phyloP scores from a whole-genome alignment of 2,888 invertebrate species.

The Dione juno region DNA sequence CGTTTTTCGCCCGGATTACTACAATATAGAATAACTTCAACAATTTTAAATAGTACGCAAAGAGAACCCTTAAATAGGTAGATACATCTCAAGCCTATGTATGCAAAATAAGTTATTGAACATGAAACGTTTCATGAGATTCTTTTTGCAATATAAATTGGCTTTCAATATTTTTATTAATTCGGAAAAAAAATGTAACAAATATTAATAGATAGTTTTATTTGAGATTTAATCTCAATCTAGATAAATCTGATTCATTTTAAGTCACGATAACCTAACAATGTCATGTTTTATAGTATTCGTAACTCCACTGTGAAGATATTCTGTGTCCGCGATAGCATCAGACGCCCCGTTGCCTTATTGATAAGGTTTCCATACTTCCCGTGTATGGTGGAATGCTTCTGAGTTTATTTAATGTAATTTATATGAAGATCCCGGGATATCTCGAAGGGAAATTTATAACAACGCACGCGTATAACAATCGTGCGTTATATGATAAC shows the following conservation, averaged over 20 bases:
- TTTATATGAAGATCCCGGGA: conserved; percentile 52
- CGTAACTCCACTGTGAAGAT: conserved; percentile 66
- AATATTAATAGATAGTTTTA: conserved; percentile 40
- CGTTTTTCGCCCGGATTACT: too few species aligned
- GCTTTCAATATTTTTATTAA: too few species aligned
- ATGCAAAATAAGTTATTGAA: too few species aligned
- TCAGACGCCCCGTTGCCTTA: conserved; percentile 80
- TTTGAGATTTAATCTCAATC: conserved; percentile 48
- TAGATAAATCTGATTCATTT: conserved; percentile 53
- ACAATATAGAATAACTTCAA: too few species aligned
- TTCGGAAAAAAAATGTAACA: conserved; percentile 40
- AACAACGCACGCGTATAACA: conserved; percentile 45
- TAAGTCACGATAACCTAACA: conserved; percentile 67
- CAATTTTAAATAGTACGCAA: too few species aligned
- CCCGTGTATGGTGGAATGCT: conserved; percentile 78
- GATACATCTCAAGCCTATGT: too few species aligned
- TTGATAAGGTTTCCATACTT: conserved; percentile 82
- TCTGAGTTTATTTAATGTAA: conserved; percentile 78
- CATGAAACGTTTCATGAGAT: too few species aligned
- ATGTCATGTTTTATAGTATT: conserved; percentile 65
- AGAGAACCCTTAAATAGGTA: too few species aligned
- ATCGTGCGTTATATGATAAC: conserved; percentile 45
- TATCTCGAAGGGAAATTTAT: conserved; percentile 48
- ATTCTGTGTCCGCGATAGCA: conserved; percentile 73
- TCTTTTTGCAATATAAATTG: too few species aligned